Evolutionary conservation across 2,797 vertebrate genomes (phyloP), one percentile per base, ranked within the genome.

Genomic region (Sylvia borin): DNA sequence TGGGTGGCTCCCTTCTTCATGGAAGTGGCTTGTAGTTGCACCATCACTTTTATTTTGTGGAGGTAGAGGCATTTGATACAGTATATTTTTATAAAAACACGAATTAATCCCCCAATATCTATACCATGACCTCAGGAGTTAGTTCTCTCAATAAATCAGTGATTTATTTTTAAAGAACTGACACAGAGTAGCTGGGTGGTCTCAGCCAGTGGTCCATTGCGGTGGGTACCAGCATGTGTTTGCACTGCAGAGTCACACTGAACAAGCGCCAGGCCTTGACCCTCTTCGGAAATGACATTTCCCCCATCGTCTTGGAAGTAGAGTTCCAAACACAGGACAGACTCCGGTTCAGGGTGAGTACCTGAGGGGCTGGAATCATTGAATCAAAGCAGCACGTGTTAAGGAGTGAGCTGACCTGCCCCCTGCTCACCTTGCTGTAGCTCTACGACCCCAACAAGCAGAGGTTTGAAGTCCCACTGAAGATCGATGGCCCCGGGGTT

Each of bases 401-500:
- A 21, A 34, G 3, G 2, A 64, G 54, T 7, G 31, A 93, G 32
- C 36, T 92, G 40, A 88, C 50, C 47, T 40, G 16, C n/a, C 47
- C 21, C 16, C 43, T 76, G 16, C 80, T 73, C 3, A 0, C 75
- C 87, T 84, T 48, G 60, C 78, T 94, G 76, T 65, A 97, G 93
- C 47, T 97, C 72, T 96, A 96, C 0, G 90, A 97, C 88, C 94
- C 95, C 53, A 87, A 73, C 34, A 86, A 81, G 5, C 25, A 96
- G 34, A 45, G 58, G 11, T 97, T 97, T 70, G 93, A 98, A 74
- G 95, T 97, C 68, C 95, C 93, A 2, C 89, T 97, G 26, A 62
- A 84, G 77, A 95, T 92, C 1, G 9, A 34, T 10, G 79, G 91
- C 27, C 92, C 95, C 0, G 75, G 91, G 9, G 71, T 90, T n/a